A percentile compares a stretch with the other conserved stretches of the same genome.
Evolutionary conservation across 2,113 vertebrate species (phyloP).

Genomic region (Limanda limanda): DNA sequence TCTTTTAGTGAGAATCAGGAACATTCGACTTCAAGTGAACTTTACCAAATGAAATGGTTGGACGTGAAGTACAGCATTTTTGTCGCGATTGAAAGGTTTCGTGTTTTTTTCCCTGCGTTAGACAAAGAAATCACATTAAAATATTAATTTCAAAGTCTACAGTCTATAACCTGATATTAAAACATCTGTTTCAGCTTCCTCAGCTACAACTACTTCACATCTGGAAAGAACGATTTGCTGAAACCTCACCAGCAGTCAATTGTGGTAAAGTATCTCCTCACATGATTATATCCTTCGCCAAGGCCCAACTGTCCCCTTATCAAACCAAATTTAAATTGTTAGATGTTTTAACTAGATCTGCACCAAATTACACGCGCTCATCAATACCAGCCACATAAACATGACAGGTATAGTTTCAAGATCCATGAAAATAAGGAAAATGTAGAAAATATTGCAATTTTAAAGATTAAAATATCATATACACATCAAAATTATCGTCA

Average conservation of each 20-base stretch:
- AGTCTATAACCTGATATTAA: background rate
- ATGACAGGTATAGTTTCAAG: too few relatives aligned
- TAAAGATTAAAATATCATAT: too few relatives aligned
- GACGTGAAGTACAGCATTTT: slow-evolving; percentile 80
- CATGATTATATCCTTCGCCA: too few relatives aligned
- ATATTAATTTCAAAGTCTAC: background rate
- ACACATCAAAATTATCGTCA: too few relatives aligned
- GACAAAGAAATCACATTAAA: background rate
- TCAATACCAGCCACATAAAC: too few relatives aligned
- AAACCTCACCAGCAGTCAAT: slow-evolving; percentile 76
- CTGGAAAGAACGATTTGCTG: slow-evolving; percentile 61
- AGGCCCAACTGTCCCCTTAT: too few relatives aligned
- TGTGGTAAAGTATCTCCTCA: slow-evolving; percentile 60
- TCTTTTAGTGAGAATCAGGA: slow-evolving; percentile 73
- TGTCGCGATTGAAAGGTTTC: slow-evolving; percentile 76
- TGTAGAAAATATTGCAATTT: too few relatives aligned
- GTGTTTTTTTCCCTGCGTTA: background rate
- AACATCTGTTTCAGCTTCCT: slow-evolving; percentile 73
- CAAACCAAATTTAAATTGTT: too few relatives aligned
- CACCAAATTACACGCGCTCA: too few relatives aligned
- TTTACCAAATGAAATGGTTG: slow-evolving; percentile 50
- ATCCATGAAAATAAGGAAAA: too few relatives aligned
- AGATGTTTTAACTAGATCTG: background rate
- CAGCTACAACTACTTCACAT: slow-evolving; percentile 83
- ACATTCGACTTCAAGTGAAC: slow-evolving; percentile 31